A percentile compares a stretch with the other conserved stretches of the same genome.
Conservation (phyloP, 2,888 invertebrate species). For the Trachelus stipa region DNA sequence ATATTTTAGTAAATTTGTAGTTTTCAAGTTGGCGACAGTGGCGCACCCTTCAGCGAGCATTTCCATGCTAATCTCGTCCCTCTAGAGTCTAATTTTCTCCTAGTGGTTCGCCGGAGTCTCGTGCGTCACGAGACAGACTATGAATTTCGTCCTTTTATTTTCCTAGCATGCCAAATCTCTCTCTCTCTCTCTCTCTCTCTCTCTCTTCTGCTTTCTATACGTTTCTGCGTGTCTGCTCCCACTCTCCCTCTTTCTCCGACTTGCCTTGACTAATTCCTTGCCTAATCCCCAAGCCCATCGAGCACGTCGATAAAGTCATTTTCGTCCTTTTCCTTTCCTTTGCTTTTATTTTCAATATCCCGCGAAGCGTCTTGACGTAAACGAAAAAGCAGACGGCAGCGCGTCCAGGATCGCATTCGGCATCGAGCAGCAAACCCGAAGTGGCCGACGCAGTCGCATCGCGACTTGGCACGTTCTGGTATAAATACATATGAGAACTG, state of each 20-base stretch:
- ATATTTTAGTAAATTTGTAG: no score
- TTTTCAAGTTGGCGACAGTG: no score
- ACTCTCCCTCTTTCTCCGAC: background rate
- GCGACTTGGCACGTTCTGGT: conserved; percentile 47
- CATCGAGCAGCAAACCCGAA: background rate
- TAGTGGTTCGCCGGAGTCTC: conserved; percentile 26
- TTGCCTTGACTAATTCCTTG: background rate
- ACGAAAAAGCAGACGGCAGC: background rate
- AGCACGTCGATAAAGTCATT: background rate
- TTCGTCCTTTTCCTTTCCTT: background rate
- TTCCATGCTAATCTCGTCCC: background rate
- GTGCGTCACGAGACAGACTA: conserved; percentile 45
- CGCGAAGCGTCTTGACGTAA: background rate
- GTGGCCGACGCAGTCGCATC: background rate
- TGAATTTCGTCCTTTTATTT: background rate
- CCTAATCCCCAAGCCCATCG: background rate
- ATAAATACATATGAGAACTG: conserved; percentile 59
- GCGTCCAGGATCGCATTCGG: conserved; percentile 6
- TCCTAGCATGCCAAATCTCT: background rate
- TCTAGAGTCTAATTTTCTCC: background rate
- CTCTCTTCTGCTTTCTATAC: background rate
- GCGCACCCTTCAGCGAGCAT: background rate
- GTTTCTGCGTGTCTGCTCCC: no score
- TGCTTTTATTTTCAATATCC: background rate
- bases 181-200: conserved; percentile 19